Base-by-base conservation (phyloP, 2,888 invertebrate species). In the Eristalinus aeneus region DNA sequence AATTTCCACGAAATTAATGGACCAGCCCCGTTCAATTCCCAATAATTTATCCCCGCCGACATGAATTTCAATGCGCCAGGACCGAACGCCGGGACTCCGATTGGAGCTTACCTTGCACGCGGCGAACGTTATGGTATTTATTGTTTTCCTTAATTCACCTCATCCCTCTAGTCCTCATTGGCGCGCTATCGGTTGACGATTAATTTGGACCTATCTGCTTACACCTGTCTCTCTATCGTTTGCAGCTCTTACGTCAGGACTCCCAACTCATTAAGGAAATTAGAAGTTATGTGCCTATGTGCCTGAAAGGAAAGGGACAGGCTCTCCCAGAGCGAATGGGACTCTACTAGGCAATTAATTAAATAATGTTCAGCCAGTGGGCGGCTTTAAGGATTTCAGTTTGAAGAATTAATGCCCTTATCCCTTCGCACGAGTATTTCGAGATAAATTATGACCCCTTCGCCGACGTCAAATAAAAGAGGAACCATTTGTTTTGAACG, bases 201-300 rank as follows among this genome's bases (percentile, higher is more conserved):
- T 85, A 81, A 81, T 85, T 72, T 60, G 53, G 58, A 58, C 32
- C 76, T 72, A 73, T 73, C 72, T 64, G 34, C 64, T 64, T 72
- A 76, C 68, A 81, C 73, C 72, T 85, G 81, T 64, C 81, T 64
- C 75, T 53, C 46, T 67, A 65, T 53, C 76, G 60, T 81, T 73
- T 61, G 63, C 46, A 32, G 56, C 61, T 63, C 61, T 69, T 60
- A 53, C 58, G 64, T 64, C 71, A 78, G 46, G 56, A 63, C 36
- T 63, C 32, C 54, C 68, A 81, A 53, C 72, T 76, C 72, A 76
- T 76, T 73, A 73, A n/a, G 54, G 60, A 81, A 85, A 81, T 81
- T 72, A 77, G 71, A 69, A 81, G 76, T 77, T 81, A 73, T 77
- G 39, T 34, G 23, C 31, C 10, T 31, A 64, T 27, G 71, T 54